Base-by-base conservation (phyloP, 2,888 invertebrate genomes). In the Gerris lacustris region DNA sequence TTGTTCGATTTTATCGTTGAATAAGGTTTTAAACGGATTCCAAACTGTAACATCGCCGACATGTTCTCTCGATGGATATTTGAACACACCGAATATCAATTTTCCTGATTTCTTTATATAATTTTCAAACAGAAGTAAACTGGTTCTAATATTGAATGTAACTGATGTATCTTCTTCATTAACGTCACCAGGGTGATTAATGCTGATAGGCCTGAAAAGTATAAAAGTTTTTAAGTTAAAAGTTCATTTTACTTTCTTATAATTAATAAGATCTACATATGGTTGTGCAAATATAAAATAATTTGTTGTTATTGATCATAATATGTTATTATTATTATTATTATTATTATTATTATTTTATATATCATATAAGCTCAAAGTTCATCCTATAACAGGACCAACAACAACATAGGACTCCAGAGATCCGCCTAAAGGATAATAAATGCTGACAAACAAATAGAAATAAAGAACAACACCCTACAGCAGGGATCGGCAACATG, bases 31-130 rank as follows among this genome's bases (percentile, higher is more conserved):
- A 9, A 7, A 15, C 9, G 31, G 31, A 9, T 44, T 9, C n/a
- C 44, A n/a, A 1, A 80, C 75, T 62, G 75, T 74, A 63, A 78
- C 78, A 9, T 76, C 78, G 44, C 80, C 80, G 71, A 80, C 71
- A 6, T 79, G 72, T 70, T 77, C 73, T 66, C 77, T 75, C 5
- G 74, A 76, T 31, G 76, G 75, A 47, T 79, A 78, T 5, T 75
- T 74, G 9, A 79, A 67, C n/a, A 80, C 75, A 2, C 77, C 73
- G 44, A 81, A 76, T 71, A 80, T 78, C 18, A 81, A 66, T 17
- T 77, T 77, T 68, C 78, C 79, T 70, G 80, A 79, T 67, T 80
- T 80, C 70, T 76, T 78, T n/a, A 80, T 74, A 71, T 81, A 81
- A 70, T 79, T 79, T 72, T 78, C 75, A 71, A 81, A 80, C 2